Conservation (phyloP, 2,888 invertebrate species). For the Anthophora plumipes region DNA sequence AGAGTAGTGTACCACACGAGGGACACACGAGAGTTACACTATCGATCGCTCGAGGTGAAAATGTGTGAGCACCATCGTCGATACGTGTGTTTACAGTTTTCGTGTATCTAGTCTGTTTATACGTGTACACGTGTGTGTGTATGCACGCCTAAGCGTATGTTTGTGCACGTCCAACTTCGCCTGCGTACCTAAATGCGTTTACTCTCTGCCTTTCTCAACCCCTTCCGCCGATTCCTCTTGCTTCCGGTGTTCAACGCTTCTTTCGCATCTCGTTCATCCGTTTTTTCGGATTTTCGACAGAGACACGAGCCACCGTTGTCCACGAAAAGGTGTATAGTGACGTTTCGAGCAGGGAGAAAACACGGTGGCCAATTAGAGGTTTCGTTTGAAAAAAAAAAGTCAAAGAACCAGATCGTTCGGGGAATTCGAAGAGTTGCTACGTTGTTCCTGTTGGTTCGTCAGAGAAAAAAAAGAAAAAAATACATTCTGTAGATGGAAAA, state of each 20-base stretch:
- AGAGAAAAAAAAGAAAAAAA: constrained; percentile 55
- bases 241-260: no score
- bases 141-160: constrained; percentile 71
- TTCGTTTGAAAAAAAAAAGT: constrained; percentile 36
- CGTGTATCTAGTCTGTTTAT: constrained; percentile 56
- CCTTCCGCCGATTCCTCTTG: neutral
- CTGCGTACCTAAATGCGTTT: constrained; percentile 46
- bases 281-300: neutral
- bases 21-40: constrained; percentile 20
- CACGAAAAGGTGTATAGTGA: neutral
- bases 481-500: no score
- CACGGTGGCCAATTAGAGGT: constrained; percentile 39
- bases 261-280: neutral
- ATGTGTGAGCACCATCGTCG: constrained; percentile 43
- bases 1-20: neutral
- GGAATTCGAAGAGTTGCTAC: constrained; percentile 73
- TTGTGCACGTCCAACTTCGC: constrained; percentile 59
- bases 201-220: neutral
- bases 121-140: constrained; percentile 59
- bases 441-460: constrained; percentile 10
- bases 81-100: constrained; percentile 49
- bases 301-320: neutral
- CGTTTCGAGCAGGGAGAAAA: neutral
- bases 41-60: constrained; percentile 47
- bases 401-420: constrained; percentile 72